Evolutionary conservation across 2,888 invertebrate genomes (phyloP), one percentile per base, ranked within the genome.

Genomic region (Nomada fabriciana): DNA sequence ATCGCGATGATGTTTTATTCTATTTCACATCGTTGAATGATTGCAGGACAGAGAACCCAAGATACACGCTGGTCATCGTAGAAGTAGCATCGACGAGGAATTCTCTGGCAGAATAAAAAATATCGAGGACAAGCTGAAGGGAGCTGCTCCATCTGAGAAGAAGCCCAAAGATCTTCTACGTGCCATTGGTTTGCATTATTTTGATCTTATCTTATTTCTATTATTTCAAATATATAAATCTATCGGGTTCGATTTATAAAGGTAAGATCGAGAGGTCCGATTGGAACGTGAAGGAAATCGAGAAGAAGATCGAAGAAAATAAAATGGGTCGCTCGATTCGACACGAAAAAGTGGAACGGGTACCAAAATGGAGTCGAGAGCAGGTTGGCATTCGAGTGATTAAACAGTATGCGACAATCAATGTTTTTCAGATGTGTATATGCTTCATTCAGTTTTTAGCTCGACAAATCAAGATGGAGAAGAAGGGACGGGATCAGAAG

Each of bases 281-380:
- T 94, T 98, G 98, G 98, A 98, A 98, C 94, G 96, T 98, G 52
- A 97, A 97, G 88, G 97, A 98, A 93, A 97, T 98, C 47, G 98
- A 98, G 92, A 96, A 97, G 92, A 98, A 98, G 94, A 98, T 98
- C 50, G 95, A 96, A 90, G 97, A 97, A 92, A 97, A 96, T 91
- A 96, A 96, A 90, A 94, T 96, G 92, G 96, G 96, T 50, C 95
- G 96, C 89, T 95, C 95, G 13, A 94, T 95, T 77, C 94, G 95
- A 11, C 95, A 95, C 64, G 97, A 97, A 90, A 97, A 96, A 92
- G 91, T 94, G 29, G 94, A 94, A 81, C 89, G 92, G 68, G 98
- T 98, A 71, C 98, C 98, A 13, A 98, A 98, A 93, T 98, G 98
- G 98, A 98, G 97, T 93, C 95, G 97, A 86, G 97, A 98, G 92